Percentiles rank a stretch among this genome's conserved stretches.
These are phyloP conservation scores for Cheilosia vulpina DNA, from an alignment of 2,888 invertebrate species.

Conservation along the genomic window DNA sequence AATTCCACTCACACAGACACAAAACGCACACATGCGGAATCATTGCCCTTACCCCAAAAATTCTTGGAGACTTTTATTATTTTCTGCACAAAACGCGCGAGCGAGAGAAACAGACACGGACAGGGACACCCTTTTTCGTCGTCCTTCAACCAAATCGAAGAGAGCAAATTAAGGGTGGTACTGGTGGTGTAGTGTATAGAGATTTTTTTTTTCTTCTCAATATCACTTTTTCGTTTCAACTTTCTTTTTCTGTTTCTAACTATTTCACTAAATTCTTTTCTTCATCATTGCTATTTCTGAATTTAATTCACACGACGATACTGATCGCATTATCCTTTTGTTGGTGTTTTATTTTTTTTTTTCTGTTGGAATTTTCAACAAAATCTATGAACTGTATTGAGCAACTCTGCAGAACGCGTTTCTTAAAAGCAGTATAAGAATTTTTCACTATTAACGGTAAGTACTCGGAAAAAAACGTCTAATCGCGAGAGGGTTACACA, in stretches of 20 bases:
- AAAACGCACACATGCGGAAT: neutral
- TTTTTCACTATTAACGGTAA: constrained; percentile 43
- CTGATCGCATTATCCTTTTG: constrained; percentile 25
- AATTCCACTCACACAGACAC: constrained; percentile 7
- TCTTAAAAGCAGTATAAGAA: constrained; percentile 34
- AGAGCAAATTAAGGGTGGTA: constrained; percentile 69
- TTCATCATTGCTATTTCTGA: neutral
- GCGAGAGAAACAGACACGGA: neutral
- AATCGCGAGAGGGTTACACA: constrained; percentile 81
- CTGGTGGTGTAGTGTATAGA: constrained; percentile 72
- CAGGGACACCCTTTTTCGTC: constrained; percentile 23
- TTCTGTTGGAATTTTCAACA: constrained; percentile 9
- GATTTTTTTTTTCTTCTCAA: constrained; percentile 48
- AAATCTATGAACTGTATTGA: constrained; percentile 35
- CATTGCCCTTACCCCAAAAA: constrained; percentile 52
- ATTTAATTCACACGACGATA: neutral
- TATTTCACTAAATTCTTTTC: constrained; percentile 24
- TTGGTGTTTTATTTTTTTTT: constrained; percentile 5
- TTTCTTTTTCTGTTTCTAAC: constrained; percentile 19
- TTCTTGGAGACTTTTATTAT: constrained; percentile 37
- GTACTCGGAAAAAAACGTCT: constrained; percentile 78
- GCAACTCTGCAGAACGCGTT: constrained; percentile 55
- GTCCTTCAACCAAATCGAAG: constrained; percentile 50
- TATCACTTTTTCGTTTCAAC: constrained; percentile 47
- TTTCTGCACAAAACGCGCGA: constrained; percentile 34